Conservation (phyloP, 2,113 vertebrate species). For the Riparia riparia region DNA sequence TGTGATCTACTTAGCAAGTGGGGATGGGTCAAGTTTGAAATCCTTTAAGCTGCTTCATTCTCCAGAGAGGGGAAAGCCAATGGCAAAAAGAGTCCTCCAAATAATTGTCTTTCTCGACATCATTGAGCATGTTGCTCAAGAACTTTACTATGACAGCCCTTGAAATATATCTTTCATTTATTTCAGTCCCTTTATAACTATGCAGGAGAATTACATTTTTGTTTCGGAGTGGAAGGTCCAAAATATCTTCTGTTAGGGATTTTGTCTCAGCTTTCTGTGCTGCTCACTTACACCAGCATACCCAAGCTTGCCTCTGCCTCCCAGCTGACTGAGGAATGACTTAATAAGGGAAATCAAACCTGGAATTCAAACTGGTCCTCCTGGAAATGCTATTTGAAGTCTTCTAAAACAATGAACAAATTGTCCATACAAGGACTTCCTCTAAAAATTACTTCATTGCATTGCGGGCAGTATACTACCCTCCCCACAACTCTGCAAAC, state of each 20-base stretch:
- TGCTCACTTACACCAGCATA: background rate
- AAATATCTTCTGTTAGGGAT: background rate
- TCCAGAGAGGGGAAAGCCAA: background rate
- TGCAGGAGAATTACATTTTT: background rate
- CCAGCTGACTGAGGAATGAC: background rate
- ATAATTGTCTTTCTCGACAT: background rate
- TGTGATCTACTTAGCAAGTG: background rate
- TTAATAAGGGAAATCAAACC: background rate
- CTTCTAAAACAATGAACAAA: background rate
- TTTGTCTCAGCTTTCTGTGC: background rate
- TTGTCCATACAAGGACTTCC: slow-evolving; percentile 9
- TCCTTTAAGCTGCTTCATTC: background rate
- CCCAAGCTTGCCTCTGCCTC: background rate
- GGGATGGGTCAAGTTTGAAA: background rate
- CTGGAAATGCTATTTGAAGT: slow-evolving; percentile 4
- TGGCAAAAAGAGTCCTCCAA: background rate
- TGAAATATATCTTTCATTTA: slow-evolving; percentile 6
- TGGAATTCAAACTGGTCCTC: background rate
- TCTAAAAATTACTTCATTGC: background rate
- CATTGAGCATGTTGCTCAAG: background rate
- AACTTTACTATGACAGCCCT: background rate
- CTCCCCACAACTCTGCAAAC: background rate
- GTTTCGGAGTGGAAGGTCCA: background rate
- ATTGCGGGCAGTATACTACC: background rate
- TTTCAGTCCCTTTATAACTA: background rate